Evolutionary conservation across 30 jellyfish, hydroid and myxozoan species (phyloP), one percentile per base, ranked within the genome.

Genomic region (Aurelia sp.): DNA sequence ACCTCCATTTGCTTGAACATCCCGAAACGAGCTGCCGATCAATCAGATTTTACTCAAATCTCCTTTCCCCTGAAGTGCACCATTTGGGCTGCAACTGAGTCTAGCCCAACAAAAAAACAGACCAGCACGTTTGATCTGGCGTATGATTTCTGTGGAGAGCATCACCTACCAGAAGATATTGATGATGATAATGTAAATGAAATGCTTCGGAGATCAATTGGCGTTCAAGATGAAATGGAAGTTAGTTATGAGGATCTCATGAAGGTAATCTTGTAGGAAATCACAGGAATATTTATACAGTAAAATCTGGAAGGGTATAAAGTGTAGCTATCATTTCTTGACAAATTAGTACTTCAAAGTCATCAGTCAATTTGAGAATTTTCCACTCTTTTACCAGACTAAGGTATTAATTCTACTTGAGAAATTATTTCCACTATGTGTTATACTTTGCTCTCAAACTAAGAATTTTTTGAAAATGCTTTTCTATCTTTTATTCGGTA

Each of bases 1-100:
- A 74, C 44, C n/a, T 19, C 86, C 5, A 64, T 84, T 6, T 19
- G 69, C 15, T 23, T 84, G 31, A 76, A 61, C 53, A 72, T 50
- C 9, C 84, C 93, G 18, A 84, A 74, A 73, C 66, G 58, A 4
- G 86, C 52, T 9, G 87, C 74, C 11, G 80, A 73, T 44, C 82
- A 84, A 35, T 58, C 86, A 18, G 79, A 72, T 9, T 71, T 57
- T 63, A 70, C 77, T 1, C 93, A 72, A 73, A 40, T 84, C 74
- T 13, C 52, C 55, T 84, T 84, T 57, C 93, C 93, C 1, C 19
- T 84, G 67, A 66, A 73, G 51, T 71, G 86, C 50, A 84, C 93
- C 5, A 55, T 84, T 11, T 84, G 86, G 93, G 93, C 93, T 15
- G 65, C 80, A 16, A 75, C 81, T 40, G 87, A 84, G 7, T 44